Evolutionary conservation across 1,140 invertebrate genomes (phyloP).

Genomic region (Bombus confusus): DNA sequence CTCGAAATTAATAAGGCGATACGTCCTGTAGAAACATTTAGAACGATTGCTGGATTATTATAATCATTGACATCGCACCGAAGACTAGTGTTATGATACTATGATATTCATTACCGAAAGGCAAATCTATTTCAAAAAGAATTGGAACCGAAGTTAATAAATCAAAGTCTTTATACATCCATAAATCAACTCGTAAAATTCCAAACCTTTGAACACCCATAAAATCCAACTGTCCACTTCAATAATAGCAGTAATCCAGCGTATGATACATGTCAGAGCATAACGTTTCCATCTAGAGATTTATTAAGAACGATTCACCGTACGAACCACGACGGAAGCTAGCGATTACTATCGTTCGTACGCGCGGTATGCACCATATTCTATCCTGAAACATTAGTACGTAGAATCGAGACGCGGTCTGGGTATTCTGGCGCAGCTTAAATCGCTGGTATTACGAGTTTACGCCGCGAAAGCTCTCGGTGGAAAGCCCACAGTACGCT

Average conservation of each 20-base stretch:
- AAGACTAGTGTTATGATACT: not conserved
- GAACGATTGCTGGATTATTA: not conserved
- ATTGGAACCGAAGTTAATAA: not conserved
- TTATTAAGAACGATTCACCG: not conserved
- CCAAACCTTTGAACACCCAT: not conserved
- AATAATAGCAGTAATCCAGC: not conserved
- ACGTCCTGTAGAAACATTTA: not conserved
- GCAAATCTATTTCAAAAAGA: not conserved
- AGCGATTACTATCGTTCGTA: not conserved
- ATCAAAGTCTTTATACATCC: not conserved
- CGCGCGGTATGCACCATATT: not conserved
- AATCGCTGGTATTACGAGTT: conserved; percentile 36
- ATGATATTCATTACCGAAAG: not conserved
- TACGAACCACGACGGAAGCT: not conserved
- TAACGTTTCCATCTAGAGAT: not conserved
- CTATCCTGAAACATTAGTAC: not conserved
- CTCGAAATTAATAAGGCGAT: too few species aligned
- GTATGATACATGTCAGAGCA: not conserved
- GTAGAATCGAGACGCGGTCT: not conserved
- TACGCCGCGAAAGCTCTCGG: not conserved
- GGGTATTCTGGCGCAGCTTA: not conserved
- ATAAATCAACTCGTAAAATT: not conserved
- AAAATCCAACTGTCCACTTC: not conserved
- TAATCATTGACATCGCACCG: not conserved
- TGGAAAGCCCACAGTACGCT: not conserved